A percentile compares a stretch with the other conserved stretches of the same genome.
phyloP scores from a whole-genome alignment of 2,797 vertebrate species.

The Tadarida brasiliensis region DNA sequence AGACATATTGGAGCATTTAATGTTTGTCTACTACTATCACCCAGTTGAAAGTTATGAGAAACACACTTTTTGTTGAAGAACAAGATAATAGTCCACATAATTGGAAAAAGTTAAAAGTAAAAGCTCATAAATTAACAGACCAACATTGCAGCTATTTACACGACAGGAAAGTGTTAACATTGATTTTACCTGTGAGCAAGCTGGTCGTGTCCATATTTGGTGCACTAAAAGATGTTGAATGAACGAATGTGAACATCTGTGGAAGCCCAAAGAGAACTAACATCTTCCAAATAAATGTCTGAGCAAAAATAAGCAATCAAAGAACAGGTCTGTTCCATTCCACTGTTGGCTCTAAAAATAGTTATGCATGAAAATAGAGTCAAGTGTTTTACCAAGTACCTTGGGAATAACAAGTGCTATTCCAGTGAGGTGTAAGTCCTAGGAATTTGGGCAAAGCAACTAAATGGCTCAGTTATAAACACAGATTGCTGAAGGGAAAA shows the following conservation, averaged over 20 bases:
- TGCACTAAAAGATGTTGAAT: slow-evolving; percentile 87
- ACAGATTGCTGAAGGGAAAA: slow-evolving; percentile 78
- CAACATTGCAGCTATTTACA: not conserved
- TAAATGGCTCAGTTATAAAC: slow-evolving; percentile 86
- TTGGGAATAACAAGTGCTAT: slow-evolving; percentile 88
- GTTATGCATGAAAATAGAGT: slow-evolving; percentile 87
- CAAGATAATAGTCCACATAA: not conserved
- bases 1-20: not conserved
- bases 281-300: slow-evolving; percentile 89
- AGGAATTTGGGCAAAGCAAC: slow-evolving; percentile 86
- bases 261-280: slow-evolving; percentile 85
- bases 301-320: slow-evolving; percentile 87
- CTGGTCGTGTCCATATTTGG: slow-evolving; percentile 89
- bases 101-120: slow-evolving; percentile 30
- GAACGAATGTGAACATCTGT: slow-evolving; percentile 86
- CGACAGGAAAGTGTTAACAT: slow-evolving; percentile 66
- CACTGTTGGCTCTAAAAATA: slow-evolving; percentile 88
- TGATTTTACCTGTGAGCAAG: slow-evolving; percentile 82
- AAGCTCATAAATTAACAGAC: not conserved
- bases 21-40: not conserved
- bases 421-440: slow-evolving; percentile 86
- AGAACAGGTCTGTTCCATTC: slow-evolving; percentile 85
- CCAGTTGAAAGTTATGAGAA: slow-evolving; percentile 34
- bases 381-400: slow-evolving; percentile 87
- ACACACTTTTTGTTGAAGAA: not conserved